Base-by-base conservation (phyloP, 2,888 invertebrate species). In the Sussaba pulchella region DNA sequence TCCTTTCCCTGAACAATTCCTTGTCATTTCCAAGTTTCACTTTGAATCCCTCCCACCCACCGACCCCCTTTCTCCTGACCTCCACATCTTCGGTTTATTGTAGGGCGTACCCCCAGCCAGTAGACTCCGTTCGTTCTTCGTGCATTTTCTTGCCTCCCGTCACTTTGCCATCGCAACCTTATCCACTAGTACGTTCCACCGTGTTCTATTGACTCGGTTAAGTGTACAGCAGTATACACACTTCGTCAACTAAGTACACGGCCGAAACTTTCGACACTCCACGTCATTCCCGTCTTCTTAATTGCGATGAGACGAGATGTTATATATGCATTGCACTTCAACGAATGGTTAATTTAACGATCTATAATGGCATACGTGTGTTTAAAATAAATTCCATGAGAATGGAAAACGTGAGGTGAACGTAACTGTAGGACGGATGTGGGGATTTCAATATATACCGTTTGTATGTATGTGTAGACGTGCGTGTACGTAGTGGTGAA, bases 11-110 rank as follows among this genome's bases (percentile, higher is more conserved):
- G 67, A 83, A 82, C 83, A 84, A 84, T 87, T 86, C 86, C 87
- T 87, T 88, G 86, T 88, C 88, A 86, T 85, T 88, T 84, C 81
- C 83, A 82, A 83, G 84, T 84, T 85, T 85, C 84, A 73, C 84
- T 84, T 82, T 78, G 72, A 74, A 70, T 73, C 72, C 71, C 74
- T 78, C 66, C 17, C 57, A 50, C 59, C 61, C 50, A 47, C 50
- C n/a, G n/a, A n/a, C 6, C 31, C 31, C 31, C 6, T 6, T 31
- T 31, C 31, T 31, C 31, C 71, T 71, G 74, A 45, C 66, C 80
- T 74, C 31, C 24, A 54, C 80, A 81, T 67, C 81, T 74, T 73
- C 76, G 59, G 72, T 78, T 75, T 82, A 76, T 84, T 81, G 81
- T 75, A 75, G 69, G n/a, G 66, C 72, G 57, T 47, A 31, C 31